phyloP scores from a whole-genome alignment of 2,113 vertebrate species.

The Recurvirostra avosetta region DNA sequence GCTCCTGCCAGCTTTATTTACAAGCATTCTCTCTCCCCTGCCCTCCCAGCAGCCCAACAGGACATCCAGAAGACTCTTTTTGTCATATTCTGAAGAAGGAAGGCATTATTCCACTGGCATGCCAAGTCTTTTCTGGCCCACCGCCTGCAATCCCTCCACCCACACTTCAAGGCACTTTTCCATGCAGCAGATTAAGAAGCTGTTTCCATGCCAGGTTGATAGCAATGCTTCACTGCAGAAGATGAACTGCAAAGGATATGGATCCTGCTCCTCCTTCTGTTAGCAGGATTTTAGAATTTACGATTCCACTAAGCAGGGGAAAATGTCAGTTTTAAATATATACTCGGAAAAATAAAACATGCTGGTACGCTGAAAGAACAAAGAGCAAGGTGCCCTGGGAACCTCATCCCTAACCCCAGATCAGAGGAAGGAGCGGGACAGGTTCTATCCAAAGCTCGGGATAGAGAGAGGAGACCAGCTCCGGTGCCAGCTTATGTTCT shows the following conservation, averaged over 20 bases:
- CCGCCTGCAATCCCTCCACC: neutral
- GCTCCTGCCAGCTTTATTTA: constrained; percentile 3
- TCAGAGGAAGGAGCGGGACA: neutral
- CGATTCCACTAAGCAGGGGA: neutral
- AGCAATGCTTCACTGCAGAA: constrained; percentile 1
- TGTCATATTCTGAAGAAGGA: constrained; percentile 31
- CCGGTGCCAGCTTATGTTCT: neutral
- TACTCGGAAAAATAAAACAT: neutral
- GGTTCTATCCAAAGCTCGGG: neutral
- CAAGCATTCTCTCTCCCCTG: neutral
- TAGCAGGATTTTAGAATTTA: neutral
- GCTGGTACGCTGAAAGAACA: neutral
- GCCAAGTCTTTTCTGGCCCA: constrained; percentile 27
- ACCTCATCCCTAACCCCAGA: neutral
- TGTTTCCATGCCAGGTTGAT: neutral
- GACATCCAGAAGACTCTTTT: neutral
- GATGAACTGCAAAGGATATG: constrained; percentile 29
- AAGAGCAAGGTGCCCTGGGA: neutral
- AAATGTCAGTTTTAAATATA: constrained; percentile 19
- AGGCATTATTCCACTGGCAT: constrained; percentile 3
- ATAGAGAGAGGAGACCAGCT: neutral
- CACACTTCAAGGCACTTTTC: constrained; percentile 24
- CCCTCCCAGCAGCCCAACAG: neutral
- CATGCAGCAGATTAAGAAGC: constrained; percentile 49
- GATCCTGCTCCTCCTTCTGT: constrained; percentile 44